A percentile compares a stretch with the other conserved stretches of the same genome.
Evolutionary conservation across 2,888 invertebrate species (phyloP).

Genomic region (Agonopterix heracliana): DNA sequence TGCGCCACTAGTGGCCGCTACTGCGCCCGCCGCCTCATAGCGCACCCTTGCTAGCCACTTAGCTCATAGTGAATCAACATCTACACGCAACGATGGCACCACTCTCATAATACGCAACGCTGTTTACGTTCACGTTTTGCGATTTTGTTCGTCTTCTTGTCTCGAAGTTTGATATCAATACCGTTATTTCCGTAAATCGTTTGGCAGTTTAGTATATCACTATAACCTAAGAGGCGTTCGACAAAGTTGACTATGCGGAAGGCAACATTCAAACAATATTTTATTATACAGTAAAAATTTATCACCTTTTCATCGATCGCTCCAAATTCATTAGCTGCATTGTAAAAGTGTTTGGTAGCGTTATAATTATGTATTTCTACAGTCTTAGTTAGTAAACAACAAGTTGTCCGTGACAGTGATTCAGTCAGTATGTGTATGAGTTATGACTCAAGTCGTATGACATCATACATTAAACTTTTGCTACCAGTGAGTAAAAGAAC

Average conservation of each 20-base stretch:
- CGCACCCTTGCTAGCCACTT: conserved; percentile 19
- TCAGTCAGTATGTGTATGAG: background rate
- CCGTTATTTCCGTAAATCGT: background rate
- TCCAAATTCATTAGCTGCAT: conserved; percentile 24
- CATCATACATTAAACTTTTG: too few species aligned
- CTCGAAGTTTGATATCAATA: background rate
- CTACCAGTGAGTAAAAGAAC: background rate
- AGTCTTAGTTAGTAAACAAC: too few species aligned
- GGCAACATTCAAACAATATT: conserved; percentile 9
- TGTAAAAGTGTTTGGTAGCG: conserved; percentile 19
- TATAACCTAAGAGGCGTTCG: conserved; percentile 43
- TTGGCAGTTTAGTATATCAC: conserved; percentile 15
- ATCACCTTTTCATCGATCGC: conserved; percentile 19
- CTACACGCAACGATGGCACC: background rate
- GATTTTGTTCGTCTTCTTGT: background rate
- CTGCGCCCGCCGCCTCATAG: background rate
- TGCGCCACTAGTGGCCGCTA: background rate
- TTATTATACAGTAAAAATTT: conserved; percentile 15
- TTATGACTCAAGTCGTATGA: background rate
- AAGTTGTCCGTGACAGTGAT: too few species aligned
- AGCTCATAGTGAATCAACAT: conserved; percentile 28
- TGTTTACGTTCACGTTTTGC: background rate
- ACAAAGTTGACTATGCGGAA: conserved; percentile 29
- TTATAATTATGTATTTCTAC: background rate
- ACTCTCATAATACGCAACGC: background rate